Base-by-base conservation (phyloP, 2,888 invertebrate genomes). In the Netelia melanura region DNA sequence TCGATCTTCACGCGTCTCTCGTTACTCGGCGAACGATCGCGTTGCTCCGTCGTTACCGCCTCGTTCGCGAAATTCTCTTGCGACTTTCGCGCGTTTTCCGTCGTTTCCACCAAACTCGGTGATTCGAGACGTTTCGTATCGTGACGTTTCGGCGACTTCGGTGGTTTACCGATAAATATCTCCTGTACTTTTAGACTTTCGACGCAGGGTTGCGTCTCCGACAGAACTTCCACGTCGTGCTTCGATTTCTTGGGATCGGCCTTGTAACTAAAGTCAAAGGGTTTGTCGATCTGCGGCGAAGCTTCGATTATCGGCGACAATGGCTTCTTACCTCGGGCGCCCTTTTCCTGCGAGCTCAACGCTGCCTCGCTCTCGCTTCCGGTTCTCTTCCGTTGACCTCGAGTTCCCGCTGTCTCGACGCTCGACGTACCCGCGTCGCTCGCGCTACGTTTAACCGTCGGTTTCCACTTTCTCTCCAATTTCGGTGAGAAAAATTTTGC, bases 231-330 rank as follows among this genome's bases (percentile, higher is more conserved):
- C 14, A 52, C 23, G 67, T 90, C 89, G 54, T 89, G 86, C 54
- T 89, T 91, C 9, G 90, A 81, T 78, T 90, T 91, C 61, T 91
- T 91, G 67, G 89, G 65, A 43, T 90, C 90, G 6, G 88, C 81
- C 43, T 85, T 86, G 9, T 64, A 38, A 14, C 83, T 88, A 44
- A 93, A 93, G 68, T 92, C 87, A 65, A 93, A 93, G 25, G 92
- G 91, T 23, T 91, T 90, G 88, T 91, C 90, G 89, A 96, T 96
- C 86, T 96, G 95, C 17, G 96, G 97, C 11, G 96, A 95, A 86
- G 96, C 96, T 94, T 97, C 97, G 87, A 97, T 97, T 72, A 97
- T 97, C 0, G 97, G 97, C 9, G 97, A 97, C 23, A 97, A 92
- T 90, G 97, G 97, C 81, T 96, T 95, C 90, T 96, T 96, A 87